Base-by-base conservation (phyloP, 2,797 vertebrate species). In the Dendrocincla tyrannina region DNA sequence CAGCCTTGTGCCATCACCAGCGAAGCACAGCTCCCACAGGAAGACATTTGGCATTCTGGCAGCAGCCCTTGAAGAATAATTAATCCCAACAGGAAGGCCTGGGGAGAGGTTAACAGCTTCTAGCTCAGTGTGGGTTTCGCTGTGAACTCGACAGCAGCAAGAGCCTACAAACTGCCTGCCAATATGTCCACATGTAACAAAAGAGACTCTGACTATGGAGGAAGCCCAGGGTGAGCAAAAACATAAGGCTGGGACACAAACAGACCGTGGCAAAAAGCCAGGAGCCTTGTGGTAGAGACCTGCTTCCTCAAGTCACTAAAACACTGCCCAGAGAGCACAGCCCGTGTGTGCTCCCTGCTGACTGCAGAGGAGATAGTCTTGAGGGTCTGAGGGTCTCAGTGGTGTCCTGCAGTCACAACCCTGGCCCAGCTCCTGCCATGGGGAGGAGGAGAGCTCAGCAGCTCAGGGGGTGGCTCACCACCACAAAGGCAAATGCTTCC, bases 41-140 rank as follows among this genome's bases (percentile, higher is more conserved):
- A 91, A 94, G 76, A 70, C 68, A 81, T 70, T 47, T 85, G 95
- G 68, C 91, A 93, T 92, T 68, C 89, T 92, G 85, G 86, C 87
- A 87, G 60, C 35, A 70, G 84, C 32, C 30, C 35, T 42, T 77
- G 84, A 95, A 89, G 75, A 94, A 89, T 74, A 93, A 95, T 92
- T 95, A 93, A 93, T 96, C 78, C 84, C 86, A 88, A 92, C 72
- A 93, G 89, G 93, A 93, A 93, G 85, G 94, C 89, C 72, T 85
- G 85, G 58, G 69, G 93, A 85, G 79, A 95, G 82, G 88, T 84
- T 88, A 95, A 93, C 83, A 94, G 80, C 91, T 94, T 95, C 92
- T 72, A 62, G 63, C 88, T 94, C 88, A 79, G 90, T 69, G 42
- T 88, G 89, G 55, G 42, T 77, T 89, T 89, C 0, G 0, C 82